These are phyloP conservation scores for Pagrus major DNA, from an alignment of 2,113 vertebrate genomes.

Conservation along the genomic window DNA sequence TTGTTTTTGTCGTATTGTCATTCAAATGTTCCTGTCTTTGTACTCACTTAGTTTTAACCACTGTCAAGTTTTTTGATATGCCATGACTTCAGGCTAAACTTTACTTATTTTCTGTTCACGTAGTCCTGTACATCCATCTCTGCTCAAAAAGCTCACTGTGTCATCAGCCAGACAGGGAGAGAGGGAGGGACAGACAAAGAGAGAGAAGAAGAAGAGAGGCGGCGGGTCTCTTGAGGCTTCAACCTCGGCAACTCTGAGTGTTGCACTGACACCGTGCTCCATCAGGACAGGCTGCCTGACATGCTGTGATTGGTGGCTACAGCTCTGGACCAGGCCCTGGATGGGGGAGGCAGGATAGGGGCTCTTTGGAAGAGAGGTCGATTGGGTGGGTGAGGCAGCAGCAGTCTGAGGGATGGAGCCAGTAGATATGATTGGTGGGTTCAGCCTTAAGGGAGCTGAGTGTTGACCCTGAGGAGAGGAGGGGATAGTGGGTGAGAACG, in stretches of 20 bases:
- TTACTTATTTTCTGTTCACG: constrained; percentile 32
- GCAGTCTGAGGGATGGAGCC: constrained; percentile 46
- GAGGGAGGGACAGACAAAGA: constrained; percentile 48
- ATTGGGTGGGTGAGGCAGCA: constrained; percentile 34
- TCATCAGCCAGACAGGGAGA: constrained; percentile 61
- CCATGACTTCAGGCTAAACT: constrained; percentile 34
- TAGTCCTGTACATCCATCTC: constrained; percentile 41
- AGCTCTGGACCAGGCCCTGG: constrained; percentile 43
- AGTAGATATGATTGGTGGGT: constrained; percentile 62
- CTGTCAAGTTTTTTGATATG: constrained; percentile 4
- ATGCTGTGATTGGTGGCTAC: constrained; percentile 83
- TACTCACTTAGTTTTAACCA: constrained; percentile 1
- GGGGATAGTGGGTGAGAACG: constrained; percentile 27
- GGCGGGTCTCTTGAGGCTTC: constrained; percentile 73
- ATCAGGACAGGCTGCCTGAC: constrained; percentile 81
- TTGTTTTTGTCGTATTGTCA: too few relatives aligned
- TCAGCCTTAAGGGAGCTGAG: constrained; percentile 37
- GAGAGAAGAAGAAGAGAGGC: constrained; percentile 42
- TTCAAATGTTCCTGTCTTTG: not conserved
- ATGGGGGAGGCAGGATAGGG: constrained; percentile 30
- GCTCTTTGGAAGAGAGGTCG: constrained; percentile 45
- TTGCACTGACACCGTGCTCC: constrained; percentile 80
- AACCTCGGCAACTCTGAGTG: constrained; percentile 75
- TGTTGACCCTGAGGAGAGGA: constrained; percentile 52
- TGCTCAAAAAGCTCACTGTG: constrained; percentile 49